Percentiles rank a stretch among this genome's conserved stretches.
Evolutionary conservation across 2,113 vertebrate genomes (phyloP).

Genomic region (Euleptes europaea): DNA sequence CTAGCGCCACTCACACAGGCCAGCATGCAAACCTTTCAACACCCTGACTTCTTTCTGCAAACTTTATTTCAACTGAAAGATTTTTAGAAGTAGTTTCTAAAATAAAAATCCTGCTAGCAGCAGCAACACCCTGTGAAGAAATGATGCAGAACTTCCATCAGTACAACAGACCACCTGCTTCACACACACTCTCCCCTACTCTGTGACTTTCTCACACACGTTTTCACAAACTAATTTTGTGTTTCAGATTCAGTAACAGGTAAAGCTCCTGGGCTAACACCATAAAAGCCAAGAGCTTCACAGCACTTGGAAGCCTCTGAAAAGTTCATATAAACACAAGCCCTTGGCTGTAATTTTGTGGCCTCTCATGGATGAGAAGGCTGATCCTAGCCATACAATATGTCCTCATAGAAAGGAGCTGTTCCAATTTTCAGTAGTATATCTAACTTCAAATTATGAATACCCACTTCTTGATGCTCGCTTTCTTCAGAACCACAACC

Average conservation of each 20-base stretch:
- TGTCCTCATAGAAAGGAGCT: constrained; percentile 30
- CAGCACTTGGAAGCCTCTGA: constrained; percentile 69
- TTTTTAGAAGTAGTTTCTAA: neutral
- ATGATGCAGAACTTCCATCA: constrained; percentile 61
- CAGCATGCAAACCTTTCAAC: constrained; percentile 39
- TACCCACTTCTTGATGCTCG: constrained; percentile 59
- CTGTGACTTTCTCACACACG: constrained; percentile 62
- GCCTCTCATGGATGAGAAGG: constrained; percentile 45
- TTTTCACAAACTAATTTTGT: constrained; percentile 56
- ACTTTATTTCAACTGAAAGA: constrained; percentile 26
- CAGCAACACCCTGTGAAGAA: constrained; percentile 48
- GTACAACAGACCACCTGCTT: constrained; percentile 68
- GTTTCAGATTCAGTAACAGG: constrained; percentile 54
- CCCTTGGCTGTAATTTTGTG: constrained; percentile 57
- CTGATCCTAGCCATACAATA: constrained; percentile 43
- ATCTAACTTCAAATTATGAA: constrained; percentile 55
- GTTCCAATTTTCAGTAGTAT: constrained; percentile 49
- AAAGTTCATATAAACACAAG: constrained; percentile 67
- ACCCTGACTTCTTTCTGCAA: constrained; percentile 18
- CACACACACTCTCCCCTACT: constrained; percentile 52
- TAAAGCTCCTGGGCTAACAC: constrained; percentile 67
- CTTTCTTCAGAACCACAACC: constrained; percentile 25
- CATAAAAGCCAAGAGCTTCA: constrained; percentile 57
- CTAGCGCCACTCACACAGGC: neutral
- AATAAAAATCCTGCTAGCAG: constrained; percentile 41